phyloP scores from a whole-genome alignment of 2,113 vertebrate species.

The Clarias gariepinus region DNA sequence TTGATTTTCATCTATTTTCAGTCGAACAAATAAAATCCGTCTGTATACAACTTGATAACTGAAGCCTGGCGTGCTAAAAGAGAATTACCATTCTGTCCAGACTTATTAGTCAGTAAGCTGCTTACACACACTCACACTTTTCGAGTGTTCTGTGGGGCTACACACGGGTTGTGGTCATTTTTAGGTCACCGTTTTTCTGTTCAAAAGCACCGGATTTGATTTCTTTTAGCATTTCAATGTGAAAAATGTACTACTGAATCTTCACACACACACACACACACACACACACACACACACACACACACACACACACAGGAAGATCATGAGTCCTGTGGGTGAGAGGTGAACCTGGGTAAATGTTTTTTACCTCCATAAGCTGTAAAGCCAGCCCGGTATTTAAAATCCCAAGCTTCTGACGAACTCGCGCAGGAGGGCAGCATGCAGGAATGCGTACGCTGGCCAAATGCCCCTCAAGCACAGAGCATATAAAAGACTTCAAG shows the following conservation, averaged over 20 bases:
- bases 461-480: constrained; percentile 15
- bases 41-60: background rate
- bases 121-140: background rate
- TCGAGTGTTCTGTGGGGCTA: background rate
- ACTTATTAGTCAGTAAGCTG: background rate
- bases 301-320: background rate
- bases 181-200: background rate
- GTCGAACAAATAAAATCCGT: too few relatives aligned
- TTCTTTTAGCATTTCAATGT: constrained; percentile 31
- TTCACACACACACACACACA: background rate
- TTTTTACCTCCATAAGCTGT: constrained; percentile 30
- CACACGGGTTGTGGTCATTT: background rate
- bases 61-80: too few relatives aligned
- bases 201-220: constrained; percentile 41
- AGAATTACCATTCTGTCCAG: background rate
- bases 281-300: background rate
- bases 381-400: constrained; percentile 47
- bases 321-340: background rate
- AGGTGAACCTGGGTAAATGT: constrained; percentile 13
- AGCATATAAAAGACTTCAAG: background rate
- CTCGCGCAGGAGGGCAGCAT: constrained; percentile 33
- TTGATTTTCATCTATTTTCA: background rate
- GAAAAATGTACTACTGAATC: background rate
- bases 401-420: constrained; percentile 43
- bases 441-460: constrained; percentile 29